Percentiles rank a stretch among this genome's conserved stretches.
Conservation (phyloP, 1,140 invertebrate genomes). For the Coenobita brevimanus region DNA sequence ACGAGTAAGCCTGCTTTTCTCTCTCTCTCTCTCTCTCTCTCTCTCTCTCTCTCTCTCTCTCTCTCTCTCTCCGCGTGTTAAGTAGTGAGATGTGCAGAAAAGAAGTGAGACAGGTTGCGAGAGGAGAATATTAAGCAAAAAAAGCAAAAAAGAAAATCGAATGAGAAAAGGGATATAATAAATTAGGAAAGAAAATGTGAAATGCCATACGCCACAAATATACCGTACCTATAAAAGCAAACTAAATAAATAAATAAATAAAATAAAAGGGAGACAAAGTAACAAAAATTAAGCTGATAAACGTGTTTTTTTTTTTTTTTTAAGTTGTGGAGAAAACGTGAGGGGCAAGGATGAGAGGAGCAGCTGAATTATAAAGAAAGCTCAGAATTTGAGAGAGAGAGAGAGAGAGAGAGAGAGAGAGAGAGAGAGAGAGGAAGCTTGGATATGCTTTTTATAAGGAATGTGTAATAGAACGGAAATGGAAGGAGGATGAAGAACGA, state of each 20-base stretch:
- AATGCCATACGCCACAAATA: not conserved
- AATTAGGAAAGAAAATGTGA: not conserved
- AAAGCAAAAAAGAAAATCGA: not conserved
- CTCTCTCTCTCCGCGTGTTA: not conserved
- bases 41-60: not conserved
- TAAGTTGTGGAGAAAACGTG: no score
- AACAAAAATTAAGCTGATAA: no score
- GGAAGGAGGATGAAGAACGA: no score
- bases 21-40: not conserved
- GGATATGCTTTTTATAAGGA: no score
- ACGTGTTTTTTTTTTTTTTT: no score
- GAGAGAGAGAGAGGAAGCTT: no score
- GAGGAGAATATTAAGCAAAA: not conserved
- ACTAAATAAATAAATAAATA: not conserved
- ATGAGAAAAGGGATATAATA: not conserved
- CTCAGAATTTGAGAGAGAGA: no score
- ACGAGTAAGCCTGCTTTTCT: not conserved
- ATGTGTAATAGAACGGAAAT: no score
- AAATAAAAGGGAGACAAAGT: not conserved
- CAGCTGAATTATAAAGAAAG: no score
- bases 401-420: no score
- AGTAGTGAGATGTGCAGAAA: not conserved
- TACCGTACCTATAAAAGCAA: not conserved
- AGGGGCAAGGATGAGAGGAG: no score
- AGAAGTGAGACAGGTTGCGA: not conserved